A percentile compares a stretch with the other conserved stretches of the same genome.
Evolutionary conservation across 2,888 invertebrate genomes (phyloP).

Genomic region (Meganola albula): DNA sequence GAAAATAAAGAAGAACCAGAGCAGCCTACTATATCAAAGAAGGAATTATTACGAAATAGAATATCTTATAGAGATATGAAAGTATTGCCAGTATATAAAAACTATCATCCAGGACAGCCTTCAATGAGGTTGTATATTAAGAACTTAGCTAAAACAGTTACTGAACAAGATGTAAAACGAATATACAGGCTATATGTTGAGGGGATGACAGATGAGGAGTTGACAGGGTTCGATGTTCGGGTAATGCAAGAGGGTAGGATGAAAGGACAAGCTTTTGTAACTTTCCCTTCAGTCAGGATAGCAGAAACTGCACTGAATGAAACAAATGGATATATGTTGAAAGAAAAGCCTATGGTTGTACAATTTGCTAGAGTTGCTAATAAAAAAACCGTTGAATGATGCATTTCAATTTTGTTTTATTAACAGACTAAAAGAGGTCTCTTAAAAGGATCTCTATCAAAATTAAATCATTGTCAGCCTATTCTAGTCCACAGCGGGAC

Average conservation of each 20-base stretch:
- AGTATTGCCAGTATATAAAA: slow-evolving; percentile 87
- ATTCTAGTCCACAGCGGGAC: no score
- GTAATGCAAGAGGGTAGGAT: slow-evolving; percentile 96
- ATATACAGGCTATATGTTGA: slow-evolving; percentile 84
- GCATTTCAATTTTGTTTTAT: slow-evolving; percentile 1
- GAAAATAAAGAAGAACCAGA: slow-evolving; percentile 38
- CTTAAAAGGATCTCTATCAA: no score
- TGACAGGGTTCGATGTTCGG: slow-evolving; percentile 80
- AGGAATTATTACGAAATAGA: slow-evolving; percentile 82
- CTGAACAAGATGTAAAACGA: slow-evolving; percentile 83
- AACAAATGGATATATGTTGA: slow-evolving; percentile 91
- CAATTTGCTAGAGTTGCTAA: slow-evolving; percentile 82
- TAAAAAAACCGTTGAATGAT: slow-evolving; percentile 54
- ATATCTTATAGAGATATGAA: slow-evolving; percentile 84
- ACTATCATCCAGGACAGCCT: slow-evolving; percentile 89
- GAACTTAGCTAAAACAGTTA: slow-evolving; percentile 89
- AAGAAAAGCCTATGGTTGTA: slow-evolving; percentile 94
- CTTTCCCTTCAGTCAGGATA: slow-evolving; percentile 82
- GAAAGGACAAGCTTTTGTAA: slow-evolving; percentile 97
- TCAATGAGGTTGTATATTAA: slow-evolving; percentile 94
- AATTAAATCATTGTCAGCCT: no score
- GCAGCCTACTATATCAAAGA: slow-evolving; percentile 74
- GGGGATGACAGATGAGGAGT: slow-evolving; percentile 53
- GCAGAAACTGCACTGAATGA: slow-evolving; percentile 87
- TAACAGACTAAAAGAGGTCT: no score